These are phyloP conservation scores for Arvicanthis niloticus DNA, from an alignment of 2,113 vertebrate genomes.

Conservation along the genomic window DNA sequence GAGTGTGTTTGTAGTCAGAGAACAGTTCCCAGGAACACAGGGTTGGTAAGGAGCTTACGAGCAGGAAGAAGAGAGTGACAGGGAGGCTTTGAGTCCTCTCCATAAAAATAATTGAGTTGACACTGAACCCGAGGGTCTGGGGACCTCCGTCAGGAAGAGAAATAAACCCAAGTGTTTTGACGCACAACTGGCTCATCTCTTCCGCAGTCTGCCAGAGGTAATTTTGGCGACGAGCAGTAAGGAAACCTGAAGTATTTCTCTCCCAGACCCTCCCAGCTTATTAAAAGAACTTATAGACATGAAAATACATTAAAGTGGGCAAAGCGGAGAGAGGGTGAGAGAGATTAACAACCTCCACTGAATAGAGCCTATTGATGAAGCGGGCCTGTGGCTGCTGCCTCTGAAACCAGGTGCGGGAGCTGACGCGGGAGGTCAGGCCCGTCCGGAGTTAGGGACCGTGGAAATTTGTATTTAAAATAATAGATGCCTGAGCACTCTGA, in stretches of 20 bases:
- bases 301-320: slow-evolving; percentile 82
- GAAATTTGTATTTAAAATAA: background rate
- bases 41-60: background rate
- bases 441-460: slow-evolving; percentile 18
- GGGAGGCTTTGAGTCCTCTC: rapidly evolving
- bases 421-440: slow-evolving; percentile 61
- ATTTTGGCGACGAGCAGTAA: slow-evolving; percentile 70
- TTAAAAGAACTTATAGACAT: slow-evolving; percentile 82
- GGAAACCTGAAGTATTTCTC: slow-evolving; percentile 76
- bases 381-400: slow-evolving; percentile 55
- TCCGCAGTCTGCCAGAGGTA: slow-evolving; percentile 6
- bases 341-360: slow-evolving; percentile 76
- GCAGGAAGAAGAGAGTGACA: background rate
- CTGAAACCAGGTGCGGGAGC: slow-evolving; percentile 27
- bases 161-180: background rate
- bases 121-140: background rate
- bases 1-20: background rate
- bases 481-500: rapidly evolving
- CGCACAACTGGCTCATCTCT: rapidly evolving
- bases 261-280: slow-evolving; percentile 79
- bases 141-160: background rate
- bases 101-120: background rate
- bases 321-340: slow-evolving; percentile 73
- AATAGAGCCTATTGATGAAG: slow-evolving; percentile 71
- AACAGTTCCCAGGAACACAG: background rate